Conservation (phyloP, 2,113 vertebrate species). For the Bufo gargarizans region DNA sequence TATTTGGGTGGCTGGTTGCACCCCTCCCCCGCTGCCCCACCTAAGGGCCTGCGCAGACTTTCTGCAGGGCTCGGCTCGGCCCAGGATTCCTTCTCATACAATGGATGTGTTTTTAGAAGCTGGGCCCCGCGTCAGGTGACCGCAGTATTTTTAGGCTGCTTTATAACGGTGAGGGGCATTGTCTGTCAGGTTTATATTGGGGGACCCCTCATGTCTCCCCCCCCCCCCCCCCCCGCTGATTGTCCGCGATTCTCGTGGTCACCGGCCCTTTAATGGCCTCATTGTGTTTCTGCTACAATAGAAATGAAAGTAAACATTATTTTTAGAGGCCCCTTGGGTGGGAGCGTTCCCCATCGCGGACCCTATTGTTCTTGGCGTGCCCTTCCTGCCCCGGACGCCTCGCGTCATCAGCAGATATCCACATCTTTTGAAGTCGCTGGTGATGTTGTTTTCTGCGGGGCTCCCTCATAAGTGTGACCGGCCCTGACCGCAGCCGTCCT, state of each 20-base stretch:
- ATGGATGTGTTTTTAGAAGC: background rate
- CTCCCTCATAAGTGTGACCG: background rate
- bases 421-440: background rate
- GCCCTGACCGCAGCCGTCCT: too few species aligned
- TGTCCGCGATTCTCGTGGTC: background rate
- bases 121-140: background rate
- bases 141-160: background rate
- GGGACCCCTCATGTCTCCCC: background rate
- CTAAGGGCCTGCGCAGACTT: background rate
- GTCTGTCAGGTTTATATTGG: background rate
- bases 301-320: slow-evolving; percentile 40
- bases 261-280: background rate
- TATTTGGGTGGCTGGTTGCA: too few species aligned
- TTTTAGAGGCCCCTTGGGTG: slow-evolving; percentile 51
- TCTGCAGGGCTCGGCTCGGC: background rate
- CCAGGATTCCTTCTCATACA: background rate
- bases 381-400: slow-evolving; percentile 24
- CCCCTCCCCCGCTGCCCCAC: background rate
- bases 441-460: background rate
- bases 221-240: background rate
- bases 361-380: slow-evolving; percentile 48
- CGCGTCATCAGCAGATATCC: background rate
- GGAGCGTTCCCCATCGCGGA: background rate
- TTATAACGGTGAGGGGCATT: background rate
- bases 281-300: background rate